These are phyloP conservation scores for Bradynema listronoti DNA, from an alignment of 1,140 invertebrate species.

Conservation along the genomic window DNA sequence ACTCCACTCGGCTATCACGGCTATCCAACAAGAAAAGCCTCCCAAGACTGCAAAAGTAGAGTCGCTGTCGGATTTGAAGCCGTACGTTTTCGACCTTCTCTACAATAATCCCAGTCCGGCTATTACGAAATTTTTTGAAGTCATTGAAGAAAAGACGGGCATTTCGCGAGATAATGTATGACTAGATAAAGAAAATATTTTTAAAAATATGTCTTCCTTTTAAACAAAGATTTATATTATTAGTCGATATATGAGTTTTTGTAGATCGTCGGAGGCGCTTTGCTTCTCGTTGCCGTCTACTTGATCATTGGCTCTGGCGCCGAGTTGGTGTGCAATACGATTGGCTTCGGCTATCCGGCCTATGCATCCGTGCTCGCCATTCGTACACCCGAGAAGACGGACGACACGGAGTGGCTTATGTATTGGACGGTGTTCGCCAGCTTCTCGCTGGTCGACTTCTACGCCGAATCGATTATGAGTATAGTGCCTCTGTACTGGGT, in stretches of 20 bases:
- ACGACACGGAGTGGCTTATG: conserved; percentile 42
- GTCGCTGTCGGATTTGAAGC: not conserved
- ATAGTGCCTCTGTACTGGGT: conserved; percentile 37
- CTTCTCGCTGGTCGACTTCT: conserved; percentile 39
- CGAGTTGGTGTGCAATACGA: conserved; percentile 84
- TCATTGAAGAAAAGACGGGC: conserved; percentile 14
- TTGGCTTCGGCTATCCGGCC: conserved; percentile 90
- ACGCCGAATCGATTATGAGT: conserved; percentile 15
- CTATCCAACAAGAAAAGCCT: too few relatives aligned
- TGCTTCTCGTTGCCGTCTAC: conserved; percentile 22
- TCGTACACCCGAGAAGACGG: conserved; percentile 23
- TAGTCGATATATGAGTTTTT: conserved; percentile 52
- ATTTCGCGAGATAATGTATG: conserved; percentile 31
- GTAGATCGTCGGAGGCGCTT: conserved; percentile 28
- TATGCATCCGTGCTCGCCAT: conserved; percentile 68
- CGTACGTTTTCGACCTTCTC: conserved; percentile 1
- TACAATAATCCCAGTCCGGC: conserved; percentile 2
- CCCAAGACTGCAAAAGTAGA: too few relatives aligned
- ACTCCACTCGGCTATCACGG: too few relatives aligned
- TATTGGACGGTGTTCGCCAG: conserved; percentile 37
- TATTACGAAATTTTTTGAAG: not conserved
- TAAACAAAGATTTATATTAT: not conserved
- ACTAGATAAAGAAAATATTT: too few relatives aligned
- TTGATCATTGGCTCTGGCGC: conserved; percentile 74
- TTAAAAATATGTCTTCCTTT: not conserved